Conservation (phyloP, 2,113 vertebrate genomes). For the Brevimyrus niger region DNA sequence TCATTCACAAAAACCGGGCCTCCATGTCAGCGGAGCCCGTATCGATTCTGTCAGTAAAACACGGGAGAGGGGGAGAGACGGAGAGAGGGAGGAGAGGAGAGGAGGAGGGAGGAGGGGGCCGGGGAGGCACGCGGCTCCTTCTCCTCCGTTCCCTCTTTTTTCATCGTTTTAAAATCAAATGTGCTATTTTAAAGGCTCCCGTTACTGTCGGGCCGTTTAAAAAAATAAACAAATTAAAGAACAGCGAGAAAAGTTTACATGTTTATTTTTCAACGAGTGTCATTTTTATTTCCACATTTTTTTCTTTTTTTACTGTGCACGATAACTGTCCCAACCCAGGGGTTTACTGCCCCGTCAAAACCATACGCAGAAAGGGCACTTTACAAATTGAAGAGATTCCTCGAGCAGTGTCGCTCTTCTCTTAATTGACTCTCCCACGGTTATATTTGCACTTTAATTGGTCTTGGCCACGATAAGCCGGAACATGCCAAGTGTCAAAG, state of each 20-base stretch:
- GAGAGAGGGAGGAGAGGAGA: conserved; percentile 23
- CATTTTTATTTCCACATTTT: background rate
- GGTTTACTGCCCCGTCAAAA: background rate
- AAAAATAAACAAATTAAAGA: background rate
- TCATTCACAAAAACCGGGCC: conserved; percentile 61
- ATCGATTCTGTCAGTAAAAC: conserved; percentile 67
- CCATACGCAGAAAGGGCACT: background rate
- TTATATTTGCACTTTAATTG: conserved; percentile 6
- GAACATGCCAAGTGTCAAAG: background rate
- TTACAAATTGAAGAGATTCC: background rate
- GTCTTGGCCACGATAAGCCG: background rate
- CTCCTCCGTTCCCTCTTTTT: conserved; percentile 10
- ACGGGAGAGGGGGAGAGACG: conserved; percentile 53
- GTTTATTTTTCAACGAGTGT: background rate
- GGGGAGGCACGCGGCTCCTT: conserved; percentile 19
- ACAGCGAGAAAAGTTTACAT: background rate
- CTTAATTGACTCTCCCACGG: conserved; percentile 3
- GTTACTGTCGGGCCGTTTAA: background rate
- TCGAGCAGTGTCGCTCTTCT: background rate
- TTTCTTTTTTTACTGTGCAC: background rate
- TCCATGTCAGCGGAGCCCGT: conserved; percentile 72
- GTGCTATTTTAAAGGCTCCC: background rate
- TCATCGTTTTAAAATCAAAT: background rate
- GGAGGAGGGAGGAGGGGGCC: conserved; percentile 12
- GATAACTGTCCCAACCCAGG: background rate